Percentiles rank a stretch among this genome's conserved stretches.
Evolutionary conservation across 1,140 invertebrate species (phyloP).

Genomic region (Zaprionus tsacasi): DNA sequence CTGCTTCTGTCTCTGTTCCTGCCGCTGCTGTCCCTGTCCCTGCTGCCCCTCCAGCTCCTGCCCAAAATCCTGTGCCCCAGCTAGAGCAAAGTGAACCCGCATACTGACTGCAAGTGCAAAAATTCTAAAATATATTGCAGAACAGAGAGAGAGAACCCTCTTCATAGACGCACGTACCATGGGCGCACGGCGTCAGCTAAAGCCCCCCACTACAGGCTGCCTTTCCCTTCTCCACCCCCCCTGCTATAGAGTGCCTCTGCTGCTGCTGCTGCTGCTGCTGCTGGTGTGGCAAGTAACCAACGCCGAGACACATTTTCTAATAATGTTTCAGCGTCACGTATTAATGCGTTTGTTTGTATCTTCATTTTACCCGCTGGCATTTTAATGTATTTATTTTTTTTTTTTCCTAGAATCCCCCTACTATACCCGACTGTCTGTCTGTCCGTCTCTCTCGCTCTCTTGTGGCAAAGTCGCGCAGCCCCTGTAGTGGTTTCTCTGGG

Average conservation of each 20-base stretch:
- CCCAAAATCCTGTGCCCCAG: conserved; percentile 19
- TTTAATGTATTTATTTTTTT: conserved; percentile 79
- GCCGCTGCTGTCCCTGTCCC: neutral
- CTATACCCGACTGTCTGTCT: neutral
- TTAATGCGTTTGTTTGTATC: conserved; percentile 84
- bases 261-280: conserved; percentile 21
- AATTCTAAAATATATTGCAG: conserved; percentile 80
- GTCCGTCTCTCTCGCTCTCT: neutral
- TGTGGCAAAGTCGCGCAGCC: neutral
- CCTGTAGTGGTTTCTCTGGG: conserved; percentile 27
- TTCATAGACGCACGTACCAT: conserved; percentile 71
- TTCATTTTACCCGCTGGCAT: conserved; percentile 82
- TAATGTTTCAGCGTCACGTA: conserved; percentile 82
- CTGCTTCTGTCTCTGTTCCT: too few species aligned
- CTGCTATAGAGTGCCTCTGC: conserved; percentile 13
- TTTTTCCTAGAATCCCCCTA: conserved; percentile 26
- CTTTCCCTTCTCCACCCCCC: too few species aligned
- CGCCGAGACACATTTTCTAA: conserved; percentile 82
- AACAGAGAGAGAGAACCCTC: conserved; percentile 21
- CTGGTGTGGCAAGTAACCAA: conserved; percentile 66
- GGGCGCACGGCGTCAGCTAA: conserved; percentile 13
- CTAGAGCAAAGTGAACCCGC: conserved; percentile 11
- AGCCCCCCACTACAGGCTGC: neutral
- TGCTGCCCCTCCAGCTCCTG: neutral
- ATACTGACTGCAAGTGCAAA: conserved; percentile 56